These are phyloP conservation scores for Biston stratarius DNA, from an alignment of 2,888 invertebrate species.

Conservation along the genomic window DNA sequence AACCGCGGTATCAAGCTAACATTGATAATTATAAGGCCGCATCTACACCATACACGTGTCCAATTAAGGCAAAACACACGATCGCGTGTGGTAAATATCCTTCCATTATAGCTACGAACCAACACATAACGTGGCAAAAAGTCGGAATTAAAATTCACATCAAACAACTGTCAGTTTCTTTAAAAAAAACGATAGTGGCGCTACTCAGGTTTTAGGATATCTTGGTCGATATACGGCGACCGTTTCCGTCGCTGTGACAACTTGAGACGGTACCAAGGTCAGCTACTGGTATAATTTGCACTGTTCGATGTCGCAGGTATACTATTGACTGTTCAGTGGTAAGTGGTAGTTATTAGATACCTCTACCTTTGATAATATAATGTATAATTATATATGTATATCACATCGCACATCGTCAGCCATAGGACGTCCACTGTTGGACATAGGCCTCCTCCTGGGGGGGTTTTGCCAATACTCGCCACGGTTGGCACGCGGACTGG, in stretches of 20 bases:
- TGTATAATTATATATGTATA: too few species aligned
- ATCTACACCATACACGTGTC: slow-evolving; percentile 5
- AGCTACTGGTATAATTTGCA: slow-evolving; percentile 16
- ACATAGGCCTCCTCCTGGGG: too few species aligned
- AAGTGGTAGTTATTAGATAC: neutral
- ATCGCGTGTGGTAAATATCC: slow-evolving; percentile 5
- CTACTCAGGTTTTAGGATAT: neutral
- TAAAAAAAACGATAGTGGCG: neutral
- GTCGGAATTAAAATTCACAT: neutral
- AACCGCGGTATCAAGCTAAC: neutral
- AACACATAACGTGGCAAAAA: neutral
- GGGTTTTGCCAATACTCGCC: too few species aligned
- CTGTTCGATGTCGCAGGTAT: neutral
- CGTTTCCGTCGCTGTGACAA: slow-evolving; percentile 5
- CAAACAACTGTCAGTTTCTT: neutral
- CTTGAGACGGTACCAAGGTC: slow-evolving; percentile 26
- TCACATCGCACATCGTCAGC: too few species aligned
- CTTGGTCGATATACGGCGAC: too few species aligned
- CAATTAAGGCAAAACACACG: slow-evolving; percentile 5
- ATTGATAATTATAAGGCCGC: slow-evolving; percentile 1
- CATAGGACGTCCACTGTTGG: too few species aligned
- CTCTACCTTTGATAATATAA: too few species aligned
- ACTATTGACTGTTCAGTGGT: neutral
- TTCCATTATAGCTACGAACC: neutral
- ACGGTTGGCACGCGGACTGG: too few species aligned